phyloP scores from a whole-genome alignment of 92 coral and sea anemone genomes.

The Meandrina meandrites region DNA sequence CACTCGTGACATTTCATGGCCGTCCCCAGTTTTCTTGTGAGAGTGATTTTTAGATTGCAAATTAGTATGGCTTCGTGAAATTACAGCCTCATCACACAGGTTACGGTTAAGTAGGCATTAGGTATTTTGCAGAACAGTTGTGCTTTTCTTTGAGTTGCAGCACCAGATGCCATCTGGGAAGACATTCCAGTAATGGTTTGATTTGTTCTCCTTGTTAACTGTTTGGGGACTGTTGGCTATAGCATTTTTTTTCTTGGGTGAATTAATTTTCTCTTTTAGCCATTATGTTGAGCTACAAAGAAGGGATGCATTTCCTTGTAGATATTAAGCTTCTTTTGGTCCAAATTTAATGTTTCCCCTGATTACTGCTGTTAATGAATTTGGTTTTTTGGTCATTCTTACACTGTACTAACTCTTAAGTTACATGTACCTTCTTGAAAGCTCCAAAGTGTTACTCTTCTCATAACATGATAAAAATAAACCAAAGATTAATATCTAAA shows the following conservation, averaged over 20 bases:
- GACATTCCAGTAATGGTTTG: slow-evolving; percentile 24
- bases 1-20: no score
- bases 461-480: no score
- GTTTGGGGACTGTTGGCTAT: background rate
- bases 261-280: background rate
- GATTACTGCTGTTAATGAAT: background rate
- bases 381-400: background rate
- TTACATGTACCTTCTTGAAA: no score
- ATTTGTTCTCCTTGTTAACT: background rate
- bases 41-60: no score
- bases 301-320: background rate
- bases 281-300: background rate
- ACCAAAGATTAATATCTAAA: no score
- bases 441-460: no score
- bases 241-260: background rate
- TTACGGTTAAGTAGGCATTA: background rate
- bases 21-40: no score
- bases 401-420: background rate
- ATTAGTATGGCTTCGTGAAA: no score
- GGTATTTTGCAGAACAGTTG: slow-evolving; percentile 37
- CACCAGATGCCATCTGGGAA: slow-evolving; percentile 17
- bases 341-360: background rate
- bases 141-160: slow-evolving; percentile 24
- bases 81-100: background rate
- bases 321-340: background rate